Base-by-base conservation (phyloP, 2,113 vertebrate genomes). In the Xenotilapia leptura region DNA sequence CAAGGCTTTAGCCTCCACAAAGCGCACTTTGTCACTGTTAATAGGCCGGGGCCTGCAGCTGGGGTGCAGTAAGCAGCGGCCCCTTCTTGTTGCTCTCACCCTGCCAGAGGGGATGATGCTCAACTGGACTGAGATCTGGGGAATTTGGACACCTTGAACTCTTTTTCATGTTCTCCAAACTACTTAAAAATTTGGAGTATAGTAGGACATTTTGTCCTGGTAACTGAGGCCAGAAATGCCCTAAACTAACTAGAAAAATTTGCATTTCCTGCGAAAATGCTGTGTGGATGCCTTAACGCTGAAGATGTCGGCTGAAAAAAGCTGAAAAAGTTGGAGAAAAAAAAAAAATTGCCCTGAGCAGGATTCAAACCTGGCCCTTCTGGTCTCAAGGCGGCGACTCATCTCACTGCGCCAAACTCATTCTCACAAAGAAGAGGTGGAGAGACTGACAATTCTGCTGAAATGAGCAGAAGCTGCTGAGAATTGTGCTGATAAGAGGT, bases 11-110 rank as follows among this genome's bases (percentile, higher is more conserved):
- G 85, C 38, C 80, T 82, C 79, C 82, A 95, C 94, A 95, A 95
- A 95, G 94, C 93, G 65, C 88, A 93, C 95, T 94, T 92, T 96
- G 95, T 96, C 85, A 84, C 83, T 28, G 93, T 85, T 51, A 58
- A 86, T 82, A 83, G 89, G 92, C 90, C 14, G 31, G 6, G 79
- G 80, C 84, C 83, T 91, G 86, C 93, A 93, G 92, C 93, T 93
- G 92, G 88, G 91, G 21, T 28, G 49, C 60, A 80, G 82, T 21
- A 11, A 79, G 90, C 45, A 36, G 42, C n/a, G 6, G 28, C 33
- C 60, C 55, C 42, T n/a, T 77, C 70, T 77, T 77, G 70, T 49
- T 77, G 70, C 70, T 49, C 26, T 26, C 45, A n/a, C 70, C 45
- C 45, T 77, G 70, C 70, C 70, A 49, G 45, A 49, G 70, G 15